Evolutionary conservation across 1,140 invertebrate species (phyloP).

Genomic region (Drosophila aff.): DNA sequence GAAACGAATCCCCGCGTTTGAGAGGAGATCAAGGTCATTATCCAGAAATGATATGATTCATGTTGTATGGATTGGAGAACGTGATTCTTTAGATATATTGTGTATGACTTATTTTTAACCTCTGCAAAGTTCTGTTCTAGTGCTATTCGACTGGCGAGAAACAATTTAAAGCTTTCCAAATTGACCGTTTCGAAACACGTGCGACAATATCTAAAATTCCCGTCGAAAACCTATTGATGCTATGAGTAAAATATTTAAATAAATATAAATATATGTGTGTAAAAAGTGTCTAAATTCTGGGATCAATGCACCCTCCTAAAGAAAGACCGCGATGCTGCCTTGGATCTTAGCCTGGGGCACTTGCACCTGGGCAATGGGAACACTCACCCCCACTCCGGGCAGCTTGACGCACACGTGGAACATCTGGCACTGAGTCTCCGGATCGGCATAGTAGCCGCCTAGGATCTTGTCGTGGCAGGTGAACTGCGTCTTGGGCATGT

Average conservation of each 20-base stretch:
- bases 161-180: not conserved
- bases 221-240: not conserved
- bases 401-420: conserved; percentile 96
- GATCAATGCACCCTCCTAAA: not conserved
- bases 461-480: conserved; percentile 94
- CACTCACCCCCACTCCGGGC: conserved; percentile 89
- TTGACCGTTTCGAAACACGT: not conserved
- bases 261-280: not conserved
- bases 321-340: not conserved
- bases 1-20: not conserved
- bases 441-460: conserved; percentile 96
- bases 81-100: not conserved
- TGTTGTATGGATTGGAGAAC: not conserved
- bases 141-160: not conserved
- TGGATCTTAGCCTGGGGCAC: conserved; percentile 20
- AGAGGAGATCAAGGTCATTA: not conserved
- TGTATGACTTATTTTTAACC: not conserved
- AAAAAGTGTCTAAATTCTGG: not conserved
- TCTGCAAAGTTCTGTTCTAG: not conserved
- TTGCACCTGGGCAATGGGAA: conserved; percentile 26
- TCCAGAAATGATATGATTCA: not conserved
- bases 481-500: conserved; percentile 94
- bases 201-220: not conserved
- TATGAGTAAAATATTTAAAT: not conserved
- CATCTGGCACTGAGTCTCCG: conserved; percentile 95